Percentiles rank a stretch among this genome's conserved stretches.
These are phyloP conservation scores for Melanostoma scalare DNA, from an alignment of 2,888 invertebrate genomes.

Conservation along the genomic window DNA sequence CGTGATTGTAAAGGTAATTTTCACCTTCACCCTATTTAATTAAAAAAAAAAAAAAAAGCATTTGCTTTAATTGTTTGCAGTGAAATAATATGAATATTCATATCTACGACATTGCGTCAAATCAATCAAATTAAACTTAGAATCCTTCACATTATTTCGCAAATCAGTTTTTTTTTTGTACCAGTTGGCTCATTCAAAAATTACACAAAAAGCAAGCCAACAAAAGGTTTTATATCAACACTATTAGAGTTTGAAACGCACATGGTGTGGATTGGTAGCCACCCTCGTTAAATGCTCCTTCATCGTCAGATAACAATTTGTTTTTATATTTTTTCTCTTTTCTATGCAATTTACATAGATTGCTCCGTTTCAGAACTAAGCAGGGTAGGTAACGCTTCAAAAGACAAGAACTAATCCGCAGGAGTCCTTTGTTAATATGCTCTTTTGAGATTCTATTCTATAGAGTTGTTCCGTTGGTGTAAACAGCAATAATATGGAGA, in stretches of 20 bases:
- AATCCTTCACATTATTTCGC: constrained; percentile 40
- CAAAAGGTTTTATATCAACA: constrained; percentile 58
- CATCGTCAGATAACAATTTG: constrained; percentile 50
- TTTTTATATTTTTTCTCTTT: constrained; percentile 18
- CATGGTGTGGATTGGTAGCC: constrained; percentile 70
- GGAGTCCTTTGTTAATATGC: constrained; percentile 65
- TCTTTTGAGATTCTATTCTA: constrained; percentile 55
- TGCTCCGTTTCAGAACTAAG: constrained; percentile 70
- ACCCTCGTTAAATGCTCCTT: constrained; percentile 65
- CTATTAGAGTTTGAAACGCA: constrained; percentile 60
- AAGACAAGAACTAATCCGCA: constrained; percentile 70
- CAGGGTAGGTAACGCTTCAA: constrained; percentile 69
- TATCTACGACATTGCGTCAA: no score
- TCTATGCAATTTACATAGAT: constrained; percentile 60
- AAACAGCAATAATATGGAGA: constrained; percentile 64
- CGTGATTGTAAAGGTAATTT: no score
- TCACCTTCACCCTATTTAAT: no score
- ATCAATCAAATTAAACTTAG: background rate
- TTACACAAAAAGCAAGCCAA: constrained; percentile 34
- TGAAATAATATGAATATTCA: no score
- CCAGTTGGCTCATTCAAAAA: constrained; percentile 59
- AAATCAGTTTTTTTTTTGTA: constrained; percentile 48
- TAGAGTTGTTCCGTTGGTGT: constrained; percentile 20
- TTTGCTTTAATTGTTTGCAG: no score
- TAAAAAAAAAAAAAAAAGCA: no score